Evolutionary conservation across 37 sponge, comb jelly and placozoan genomes (phyloP).

Genomic region (Hexactinellida sp.): DNA sequence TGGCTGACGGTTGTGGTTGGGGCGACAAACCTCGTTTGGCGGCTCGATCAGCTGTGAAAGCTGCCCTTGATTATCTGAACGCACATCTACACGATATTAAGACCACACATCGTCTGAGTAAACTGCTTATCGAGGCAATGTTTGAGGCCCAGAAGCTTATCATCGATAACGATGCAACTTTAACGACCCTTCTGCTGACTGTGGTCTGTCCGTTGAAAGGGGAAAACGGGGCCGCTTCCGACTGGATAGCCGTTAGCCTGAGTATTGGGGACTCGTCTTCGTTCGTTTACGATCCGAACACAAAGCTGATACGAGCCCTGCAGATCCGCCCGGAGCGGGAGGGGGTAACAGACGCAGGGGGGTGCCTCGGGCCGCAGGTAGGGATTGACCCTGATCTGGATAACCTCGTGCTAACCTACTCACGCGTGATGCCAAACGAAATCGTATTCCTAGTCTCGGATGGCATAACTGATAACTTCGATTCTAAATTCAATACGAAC

Average conservation of each 20-base stretch:
- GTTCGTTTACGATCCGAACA: slow-evolving; percentile 53
- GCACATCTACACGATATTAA: slow-evolving; percentile 30
- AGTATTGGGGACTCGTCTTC: slow-evolving; percentile 72
- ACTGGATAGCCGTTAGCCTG: slow-evolving; percentile 51
- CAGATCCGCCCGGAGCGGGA: slow-evolving; percentile 33
- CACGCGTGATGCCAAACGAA: slow-evolving; percentile 38
- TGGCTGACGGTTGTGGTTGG: slow-evolving; percentile 79
- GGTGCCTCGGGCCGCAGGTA: slow-evolving; percentile 53
- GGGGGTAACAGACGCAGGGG: slow-evolving; percentile 37
- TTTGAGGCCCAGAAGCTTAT: slow-evolving; percentile 57
- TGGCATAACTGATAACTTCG: slow-evolving; percentile 71
- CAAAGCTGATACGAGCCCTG: slow-evolving; percentile 29
- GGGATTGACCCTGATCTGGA: slow-evolving; percentile 56
- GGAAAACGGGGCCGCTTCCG: neutral
- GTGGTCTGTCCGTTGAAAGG: slow-evolving; percentile 35
- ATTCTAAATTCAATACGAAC: slow-evolving; percentile 18
- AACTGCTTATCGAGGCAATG: neutral
- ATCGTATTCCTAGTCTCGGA: slow-evolving; percentile 54
- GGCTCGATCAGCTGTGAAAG: slow-evolving; percentile 61
- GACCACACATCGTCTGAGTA: slow-evolving; percentile 22
- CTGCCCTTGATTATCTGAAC: slow-evolving; percentile 29
- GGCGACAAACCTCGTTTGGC: slow-evolving; percentile 73
- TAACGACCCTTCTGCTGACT: slow-evolving; percentile 66
- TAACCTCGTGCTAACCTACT: slow-evolving; percentile 45
- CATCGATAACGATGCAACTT: slow-evolving; percentile 48